Evolutionary conservation across 2,113 vertebrate genomes (phyloP).

Genomic region (Gallinago media): DNA sequence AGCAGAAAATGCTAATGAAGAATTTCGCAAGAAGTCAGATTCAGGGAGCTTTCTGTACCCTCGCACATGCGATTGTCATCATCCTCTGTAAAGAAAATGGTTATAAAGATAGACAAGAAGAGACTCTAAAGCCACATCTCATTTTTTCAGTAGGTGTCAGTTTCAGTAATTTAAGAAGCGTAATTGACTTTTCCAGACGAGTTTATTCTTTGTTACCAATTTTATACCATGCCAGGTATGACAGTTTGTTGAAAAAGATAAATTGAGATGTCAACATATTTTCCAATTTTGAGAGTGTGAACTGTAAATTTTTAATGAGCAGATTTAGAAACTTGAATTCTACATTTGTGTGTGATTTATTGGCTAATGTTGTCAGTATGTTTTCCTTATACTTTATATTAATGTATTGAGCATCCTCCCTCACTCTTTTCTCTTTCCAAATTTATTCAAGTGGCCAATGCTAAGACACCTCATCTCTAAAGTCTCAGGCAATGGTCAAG

Average conservation of each 20-base stretch:
- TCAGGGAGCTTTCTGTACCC: not conserved
- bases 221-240: not conserved
- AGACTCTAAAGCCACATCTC: not conserved
- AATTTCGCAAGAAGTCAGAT: not conserved
- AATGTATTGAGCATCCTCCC: not conserved
- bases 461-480: not conserved
- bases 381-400: not conserved
- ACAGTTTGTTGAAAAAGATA: not conserved
- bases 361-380: not conserved
- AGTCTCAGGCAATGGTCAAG: not conserved
- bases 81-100: not conserved
- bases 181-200: not conserved
- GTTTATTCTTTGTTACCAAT: not conserved
- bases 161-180: not conserved
- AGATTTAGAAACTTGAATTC: not conserved
- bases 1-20: not conserved
- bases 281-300: not conserved
- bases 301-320: conserved; percentile 23
- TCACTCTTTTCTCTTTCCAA: not conserved
- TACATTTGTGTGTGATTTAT: not conserved
- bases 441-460: not conserved
- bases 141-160: not conserved
- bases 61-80: not conserved
- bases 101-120: not conserved
- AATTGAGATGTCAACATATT: conserved; percentile 1